Evolutionary conservation across 2,888 invertebrate genomes (phyloP).

Genomic region (Agrotis ipsilon): DNA sequence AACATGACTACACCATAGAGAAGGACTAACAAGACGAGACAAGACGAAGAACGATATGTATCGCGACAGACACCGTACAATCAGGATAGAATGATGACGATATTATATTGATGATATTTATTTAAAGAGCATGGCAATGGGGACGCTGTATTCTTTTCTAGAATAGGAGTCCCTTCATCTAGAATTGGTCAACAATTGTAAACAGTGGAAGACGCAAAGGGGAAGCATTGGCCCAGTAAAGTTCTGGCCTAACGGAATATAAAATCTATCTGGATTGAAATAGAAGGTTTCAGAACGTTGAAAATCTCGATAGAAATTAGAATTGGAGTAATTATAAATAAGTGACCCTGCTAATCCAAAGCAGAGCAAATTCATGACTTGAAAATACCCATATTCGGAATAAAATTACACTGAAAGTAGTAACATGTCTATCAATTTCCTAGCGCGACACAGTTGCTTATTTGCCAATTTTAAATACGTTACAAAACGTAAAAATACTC

Average conservation of each 20-base stretch:
- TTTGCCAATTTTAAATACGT: conserved; percentile 45
- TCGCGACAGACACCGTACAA: conserved; percentile 78
- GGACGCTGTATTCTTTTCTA: conserved; percentile 5
- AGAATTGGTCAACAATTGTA: conserved; percentile 20
- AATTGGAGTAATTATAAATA: conserved; percentile 14
- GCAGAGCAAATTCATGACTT: conserved; percentile 8
- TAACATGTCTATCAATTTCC: conserved; percentile 35
- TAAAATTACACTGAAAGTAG: conserved; percentile 23
- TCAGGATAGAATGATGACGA: conserved; percentile 60
- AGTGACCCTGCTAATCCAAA: conserved; percentile 20
- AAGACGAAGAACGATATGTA: conserved; percentile 87
- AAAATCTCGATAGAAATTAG: conserved; percentile 22
- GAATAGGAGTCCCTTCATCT: conserved; percentile 27
- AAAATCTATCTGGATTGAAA: conserved; percentile 27
- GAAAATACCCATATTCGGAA: conserved; percentile 14
- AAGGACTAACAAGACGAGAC: conserved; percentile 78
- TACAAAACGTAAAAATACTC: conserved; percentile 59
- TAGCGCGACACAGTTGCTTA: conserved; percentile 35
- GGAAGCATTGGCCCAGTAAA: conserved; percentile 25
- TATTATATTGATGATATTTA: conserved; percentile 9
- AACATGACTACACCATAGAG: conserved; percentile 73
- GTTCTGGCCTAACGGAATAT: conserved; percentile 11
- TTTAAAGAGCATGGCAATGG: conserved; percentile 1
- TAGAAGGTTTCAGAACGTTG: conserved; percentile 17
- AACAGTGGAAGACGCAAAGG: conserved; percentile 51